Base-by-base conservation (phyloP, 2,797 vertebrate species). In the Tamandua tetradactyla region DNA sequence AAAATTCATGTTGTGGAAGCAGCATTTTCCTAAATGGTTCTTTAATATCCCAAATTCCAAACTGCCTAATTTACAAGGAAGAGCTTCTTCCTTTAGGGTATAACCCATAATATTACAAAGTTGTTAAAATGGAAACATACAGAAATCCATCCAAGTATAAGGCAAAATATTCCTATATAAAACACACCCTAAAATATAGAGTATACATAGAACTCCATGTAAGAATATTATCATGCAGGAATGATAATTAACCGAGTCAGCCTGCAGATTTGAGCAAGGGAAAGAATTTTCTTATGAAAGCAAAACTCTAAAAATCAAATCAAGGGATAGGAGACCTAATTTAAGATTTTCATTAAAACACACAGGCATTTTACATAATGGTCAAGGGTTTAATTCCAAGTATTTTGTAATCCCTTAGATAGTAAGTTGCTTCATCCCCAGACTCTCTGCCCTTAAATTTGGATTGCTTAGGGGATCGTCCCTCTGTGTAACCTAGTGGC, bases 311-410 rank as follows among this genome's bases (percentile, higher is more conserved):
- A 74, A 95, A 94, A 89, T 64, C 72, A 95, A 96, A 89, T 55
- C 25, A 86, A 94, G 80, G 47, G 7, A 87, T 27, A 92, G 62
- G 52, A 89, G 20, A 89, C 55, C 91, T 92, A 89, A 23, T 85
- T 96, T 92, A 82, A 95, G 84, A 83, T 7, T 85, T 66, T 69
- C 89, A 92, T 75, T 94, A 88, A 89, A 94, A 93, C 27, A 95
- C 20, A 81, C 13, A 66, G 25, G 62, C 55, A 37, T 91, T 93
- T 95, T 72, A 87, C 55, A 87, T 89, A 94, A 90, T 80, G 82
- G 42, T 66, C 47, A 74, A 30, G 52, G 94, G 69, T 55, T 44
- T 85, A 92, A 42, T 42, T 93, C 69, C 69, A 92, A 72, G 27
- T 61, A 90, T 62, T 95, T 93, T 27, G 80, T 52, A 95, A 74